Evolutionary conservation across 2,113 vertebrate species (phyloP), one percentile per base, ranked within the genome.

Genomic region (Pseudopodoces humilis): DNA sequence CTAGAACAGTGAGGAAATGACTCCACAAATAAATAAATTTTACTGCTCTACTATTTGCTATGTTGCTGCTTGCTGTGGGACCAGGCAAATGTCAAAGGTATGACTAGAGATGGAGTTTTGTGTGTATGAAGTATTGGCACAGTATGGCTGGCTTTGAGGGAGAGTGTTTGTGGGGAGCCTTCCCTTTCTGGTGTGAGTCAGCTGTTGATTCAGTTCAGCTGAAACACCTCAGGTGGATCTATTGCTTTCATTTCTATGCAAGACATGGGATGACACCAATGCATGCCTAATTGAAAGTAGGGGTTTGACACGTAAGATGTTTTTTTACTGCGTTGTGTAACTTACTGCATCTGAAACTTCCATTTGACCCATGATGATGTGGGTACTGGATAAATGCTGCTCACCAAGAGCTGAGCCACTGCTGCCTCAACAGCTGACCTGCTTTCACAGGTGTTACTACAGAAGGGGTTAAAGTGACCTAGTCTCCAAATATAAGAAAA

Each of bases 301-400:
- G 19, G 1, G 13, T 50, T 37, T 64, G 63, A 64, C 53, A 43
- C 37, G 44, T 21, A 8, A 11, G 25, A 6, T 16, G 2, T 11
- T 49, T 37, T 71, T 76, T 70, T 52, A 5, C 62, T 60, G 4
- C 33, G 11, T 25, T 59, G n/a, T 78, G 15, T 64, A 31, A 46
- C 17, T 52, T 27, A 7, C 1, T 68, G 35, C 33, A 21, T 28
- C 25, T 65, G 81, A 52, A 56, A 63, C 9, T 3, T 25, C 31
- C 1, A 3, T 55, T 35, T 62, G 31, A 55, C 28, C 43, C 52
- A 9, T 4, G 20, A 0, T 56, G 62, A 11, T 60, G 75, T 43
- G 86, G 22, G 10, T 37, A 3, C 31, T 39, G 20, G 44, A 2
- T 12, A 3, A 3, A 0, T 1, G 9, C 53, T 55, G 46, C 59